A percentile compares a stretch with the other conserved stretches of the same genome.
Evolutionary conservation across 2,797 vertebrate genomes (phyloP).

Genomic region (Cyclura pinguis): DNA sequence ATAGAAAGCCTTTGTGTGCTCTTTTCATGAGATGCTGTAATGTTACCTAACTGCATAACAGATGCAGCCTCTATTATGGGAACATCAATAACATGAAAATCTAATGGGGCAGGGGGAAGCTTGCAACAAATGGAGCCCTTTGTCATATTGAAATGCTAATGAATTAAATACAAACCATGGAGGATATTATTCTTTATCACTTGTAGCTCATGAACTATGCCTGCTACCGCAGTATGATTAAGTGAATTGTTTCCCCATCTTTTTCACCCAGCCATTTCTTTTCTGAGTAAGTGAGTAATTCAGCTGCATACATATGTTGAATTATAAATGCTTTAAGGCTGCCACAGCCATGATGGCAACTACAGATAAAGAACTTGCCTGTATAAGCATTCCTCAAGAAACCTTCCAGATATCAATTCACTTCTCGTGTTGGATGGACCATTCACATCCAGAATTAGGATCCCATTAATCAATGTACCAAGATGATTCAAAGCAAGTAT

Average conservation of each 20-base stretch:
- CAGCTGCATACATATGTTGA: background rate
- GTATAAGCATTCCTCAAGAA: background rate
- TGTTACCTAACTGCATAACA: conserved; percentile 56
- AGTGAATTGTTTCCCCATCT: conserved; percentile 5
- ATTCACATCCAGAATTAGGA: background rate
- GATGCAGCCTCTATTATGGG: conserved; percentile 64
- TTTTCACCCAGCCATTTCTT: conserved; percentile 17
- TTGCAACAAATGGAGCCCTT: conserved; percentile 59
- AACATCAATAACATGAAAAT: conserved; percentile 67
- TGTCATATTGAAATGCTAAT: conserved; percentile 50
- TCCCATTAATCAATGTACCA: too few species aligned
- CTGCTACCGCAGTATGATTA: background rate
- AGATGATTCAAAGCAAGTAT: background rate
- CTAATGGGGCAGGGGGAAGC: conserved; percentile 63
- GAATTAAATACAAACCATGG: conserved; percentile 50
- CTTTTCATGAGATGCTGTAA: conserved; percentile 52
- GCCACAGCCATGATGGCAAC: background rate
- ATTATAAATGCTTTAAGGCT: background rate
- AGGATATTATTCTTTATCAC: conserved; percentile 42
- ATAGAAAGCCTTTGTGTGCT: conserved; percentile 26
- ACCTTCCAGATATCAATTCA: background rate
- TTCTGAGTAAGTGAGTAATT: background rate
- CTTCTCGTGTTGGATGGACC: background rate
- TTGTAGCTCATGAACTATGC: conserved; percentile 12
- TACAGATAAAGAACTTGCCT: background rate